phyloP scores from a whole-genome alignment of 1,140 invertebrate species.

The Lasioglossum baleicum region DNA sequence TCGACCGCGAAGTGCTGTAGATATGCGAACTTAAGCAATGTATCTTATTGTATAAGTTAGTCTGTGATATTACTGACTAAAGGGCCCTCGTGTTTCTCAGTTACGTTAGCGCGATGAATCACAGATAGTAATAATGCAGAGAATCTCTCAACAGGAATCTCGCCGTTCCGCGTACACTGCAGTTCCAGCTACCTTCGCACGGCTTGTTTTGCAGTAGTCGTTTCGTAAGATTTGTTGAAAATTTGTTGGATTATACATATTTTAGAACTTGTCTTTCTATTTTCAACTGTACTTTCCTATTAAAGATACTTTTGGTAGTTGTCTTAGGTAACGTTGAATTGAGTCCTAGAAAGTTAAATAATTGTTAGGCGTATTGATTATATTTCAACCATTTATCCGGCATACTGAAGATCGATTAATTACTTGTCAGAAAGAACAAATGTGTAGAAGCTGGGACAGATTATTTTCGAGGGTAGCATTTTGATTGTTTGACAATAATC shows the following conservation, averaged over 20 bases:
- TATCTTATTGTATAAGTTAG: constrained; percentile 37
- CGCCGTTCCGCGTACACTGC: neutral
- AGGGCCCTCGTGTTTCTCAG: constrained; percentile 37
- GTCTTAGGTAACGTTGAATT: too few relatives aligned
- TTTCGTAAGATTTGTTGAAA: neutral
- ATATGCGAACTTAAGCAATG: constrained; percentile 19
- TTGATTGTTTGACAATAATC: too few relatives aligned
- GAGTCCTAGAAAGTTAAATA: too few relatives aligned
- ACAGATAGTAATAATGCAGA: constrained; percentile 5
- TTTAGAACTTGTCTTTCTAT: neutral
- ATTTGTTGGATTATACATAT: neutral
- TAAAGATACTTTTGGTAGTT: too few relatives aligned
- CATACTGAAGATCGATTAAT: too few relatives aligned
- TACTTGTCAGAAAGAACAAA: too few relatives aligned
- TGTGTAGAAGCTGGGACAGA: too few relatives aligned
- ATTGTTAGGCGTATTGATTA: too few relatives aligned
- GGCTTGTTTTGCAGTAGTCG: neutral
- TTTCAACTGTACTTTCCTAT: too few relatives aligned
- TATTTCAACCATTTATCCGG: too few relatives aligned
- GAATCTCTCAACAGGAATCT: constrained; percentile 11
- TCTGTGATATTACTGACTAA: constrained; percentile 7
- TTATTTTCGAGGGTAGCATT: too few relatives aligned
- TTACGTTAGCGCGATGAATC: constrained; percentile 16
- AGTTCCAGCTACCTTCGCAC: constrained; percentile 15
- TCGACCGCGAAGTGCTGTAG: constrained; percentile 14